Conservation (phyloP, 2,888 invertebrate species). For the Drosophila mettleri region DNA sequence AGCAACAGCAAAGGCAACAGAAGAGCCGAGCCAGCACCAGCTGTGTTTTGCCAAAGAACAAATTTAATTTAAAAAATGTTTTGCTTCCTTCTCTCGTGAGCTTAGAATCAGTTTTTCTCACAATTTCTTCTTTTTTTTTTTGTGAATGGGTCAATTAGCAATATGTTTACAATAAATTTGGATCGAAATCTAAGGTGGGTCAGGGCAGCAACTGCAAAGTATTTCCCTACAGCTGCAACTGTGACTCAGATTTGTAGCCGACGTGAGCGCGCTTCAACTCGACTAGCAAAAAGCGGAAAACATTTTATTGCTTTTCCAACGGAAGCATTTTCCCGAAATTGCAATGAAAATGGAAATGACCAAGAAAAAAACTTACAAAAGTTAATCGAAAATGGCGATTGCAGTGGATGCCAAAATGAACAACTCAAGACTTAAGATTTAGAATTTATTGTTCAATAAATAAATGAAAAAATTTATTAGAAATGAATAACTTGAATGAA, state of each 20-base stretch:
- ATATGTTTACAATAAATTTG: constrained; percentile 64
- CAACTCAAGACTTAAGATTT: not conserved
- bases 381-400: not conserved
- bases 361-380: constrained; percentile 36
- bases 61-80: constrained; percentile 51
- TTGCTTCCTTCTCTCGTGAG: constrained; percentile 20
- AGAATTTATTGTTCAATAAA: not conserved
- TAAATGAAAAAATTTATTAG: not conserved
- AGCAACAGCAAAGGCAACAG: constrained; percentile 21
- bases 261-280: constrained; percentile 43
- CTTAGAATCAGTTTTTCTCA: constrained; percentile 11
- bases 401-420: not conserved
- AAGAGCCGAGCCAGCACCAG: constrained; percentile 13
- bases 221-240: constrained; percentile 46
- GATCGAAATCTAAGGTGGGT: constrained; percentile 42
- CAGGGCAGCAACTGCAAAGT: constrained; percentile 21
- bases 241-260: constrained; percentile 29
- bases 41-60: constrained; percentile 35
- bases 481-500: too few relatives aligned
- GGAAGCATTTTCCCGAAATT: constrained; percentile 54
- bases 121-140: too few relatives aligned
- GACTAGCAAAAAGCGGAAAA: constrained; percentile 29
- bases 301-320: constrained; percentile 60
- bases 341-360: constrained; percentile 59
- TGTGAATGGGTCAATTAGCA: constrained; percentile 64